Evolutionary conservation across 2,113 vertebrate species (phyloP).

Genomic region (Gambusia affinis): DNA sequence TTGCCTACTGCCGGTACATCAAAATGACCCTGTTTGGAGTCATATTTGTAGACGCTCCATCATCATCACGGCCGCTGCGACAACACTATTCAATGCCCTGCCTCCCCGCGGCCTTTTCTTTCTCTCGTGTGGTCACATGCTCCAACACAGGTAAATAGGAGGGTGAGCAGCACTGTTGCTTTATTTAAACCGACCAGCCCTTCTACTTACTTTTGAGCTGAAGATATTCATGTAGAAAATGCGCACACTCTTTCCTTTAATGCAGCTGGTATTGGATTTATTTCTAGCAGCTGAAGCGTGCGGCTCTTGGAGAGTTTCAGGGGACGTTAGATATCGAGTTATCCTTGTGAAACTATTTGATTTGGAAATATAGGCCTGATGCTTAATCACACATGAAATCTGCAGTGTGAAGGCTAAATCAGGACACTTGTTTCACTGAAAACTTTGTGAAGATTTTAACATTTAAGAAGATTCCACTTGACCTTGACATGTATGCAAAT

Average conservation of each 20-base stretch:
- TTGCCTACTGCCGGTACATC: constrained; percentile 73
- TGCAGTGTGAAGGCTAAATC: constrained; percentile 54
- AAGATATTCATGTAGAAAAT: constrained; percentile 34
- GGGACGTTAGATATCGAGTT: constrained; percentile 69
- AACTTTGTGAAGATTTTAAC: constrained; percentile 33
- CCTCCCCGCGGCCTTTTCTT: constrained; percentile 67
- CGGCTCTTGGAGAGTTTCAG: constrained; percentile 65
- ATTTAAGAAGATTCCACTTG: constrained; percentile 36
- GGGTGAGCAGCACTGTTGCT: constrained; percentile 65
- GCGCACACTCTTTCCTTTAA: constrained; percentile 42
- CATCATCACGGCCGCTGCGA: constrained; percentile 75
- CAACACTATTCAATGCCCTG: constrained; percentile 73
- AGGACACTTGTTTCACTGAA: constrained; percentile 40
- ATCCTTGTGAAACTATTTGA: constrained; percentile 68
- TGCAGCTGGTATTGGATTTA: constrained; percentile 61
- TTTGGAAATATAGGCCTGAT: constrained; percentile 55
- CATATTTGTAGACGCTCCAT: constrained; percentile 84
- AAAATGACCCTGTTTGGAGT: constrained; percentile 83
- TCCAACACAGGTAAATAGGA: constrained; percentile 62
- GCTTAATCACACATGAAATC: constrained; percentile 67
- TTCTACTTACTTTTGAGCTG: constrained; percentile 52
- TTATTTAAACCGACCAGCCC: constrained; percentile 71
- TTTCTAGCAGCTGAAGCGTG: constrained; percentile 67
- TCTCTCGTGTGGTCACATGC: constrained; percentile 54
- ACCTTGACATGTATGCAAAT: constrained; percentile 42